Evolutionary conservation across 2,797 vertebrate genomes (phyloP).

Genomic region (Sus cebifrons): DNA sequence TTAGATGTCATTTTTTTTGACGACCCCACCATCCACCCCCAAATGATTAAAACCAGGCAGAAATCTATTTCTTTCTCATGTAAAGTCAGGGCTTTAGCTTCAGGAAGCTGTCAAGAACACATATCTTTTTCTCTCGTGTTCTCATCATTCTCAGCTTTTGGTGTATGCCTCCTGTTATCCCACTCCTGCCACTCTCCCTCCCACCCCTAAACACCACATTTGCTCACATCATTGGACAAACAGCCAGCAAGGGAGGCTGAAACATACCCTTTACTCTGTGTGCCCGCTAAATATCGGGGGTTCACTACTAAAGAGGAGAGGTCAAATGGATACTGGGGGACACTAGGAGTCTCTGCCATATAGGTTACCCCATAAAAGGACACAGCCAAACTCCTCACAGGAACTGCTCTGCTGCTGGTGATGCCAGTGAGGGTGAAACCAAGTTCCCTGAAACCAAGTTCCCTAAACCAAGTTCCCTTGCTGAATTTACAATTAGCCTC

Average conservation of each 20-base stretch:
- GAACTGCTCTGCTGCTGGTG: not conserved
- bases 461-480: not conserved
- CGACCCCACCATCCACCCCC: not conserved
- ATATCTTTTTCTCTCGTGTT: not conserved
- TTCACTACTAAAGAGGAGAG: not conserved
- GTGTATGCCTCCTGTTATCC: too few species aligned
- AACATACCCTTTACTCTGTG: not conserved
- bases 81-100: slow-evolving; percentile 1
- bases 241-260: not conserved
- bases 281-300: not conserved
- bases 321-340: not conserved
- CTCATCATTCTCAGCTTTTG: not conserved
- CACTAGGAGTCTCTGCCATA: not conserved
- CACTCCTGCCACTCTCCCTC: too few species aligned
- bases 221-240: not conserved
- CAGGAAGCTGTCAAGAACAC: not conserved
- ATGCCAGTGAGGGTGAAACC: not conserved
- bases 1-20: not conserved
- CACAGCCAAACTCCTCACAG: not conserved
- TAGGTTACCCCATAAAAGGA: not conserved
- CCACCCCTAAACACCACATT: not conserved
- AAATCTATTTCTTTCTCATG: slow-evolving; percentile 29
- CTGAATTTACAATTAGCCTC: not conserved
- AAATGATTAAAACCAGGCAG: slow-evolving; percentile 12
- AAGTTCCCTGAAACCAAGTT: not conserved